Evolutionary conservation across 2,797 vertebrate species (phyloP), one percentile per base, ranked within the genome.

Genomic region (Pteronotus mesoamericanus): DNA sequence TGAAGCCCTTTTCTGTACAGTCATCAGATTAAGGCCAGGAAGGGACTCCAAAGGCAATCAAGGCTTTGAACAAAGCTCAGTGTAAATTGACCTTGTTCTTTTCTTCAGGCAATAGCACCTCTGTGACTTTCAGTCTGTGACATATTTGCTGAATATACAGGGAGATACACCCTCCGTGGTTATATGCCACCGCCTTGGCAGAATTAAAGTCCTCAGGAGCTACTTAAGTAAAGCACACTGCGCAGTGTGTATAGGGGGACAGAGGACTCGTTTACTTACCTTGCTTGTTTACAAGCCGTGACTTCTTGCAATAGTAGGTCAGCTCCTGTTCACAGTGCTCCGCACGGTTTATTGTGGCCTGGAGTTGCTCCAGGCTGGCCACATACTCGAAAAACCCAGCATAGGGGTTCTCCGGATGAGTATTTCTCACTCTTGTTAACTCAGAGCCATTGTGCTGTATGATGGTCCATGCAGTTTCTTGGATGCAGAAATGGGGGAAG

Each of bases 321-420:
- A 99, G 97, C 95, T 99, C 99, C 98, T 99, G 99, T 82, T 99
- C 98, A n/a, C 99, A 99, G 98, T 99, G 98, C 83, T 99, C 99
- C 12, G 99, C 99, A 32, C 98, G 99, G 98, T 97, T 98, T 96
- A 99, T 99, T 93, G 99, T 97, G 97, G 99, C 99, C 86, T 97
- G 98, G 64, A 99, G 99, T 97, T 99, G 99, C 87, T 99, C 98
- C 92, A 98, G 96, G 94, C 98, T 99, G 85, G 98, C 99, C 32
- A 98, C 89, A n/a, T 99, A 99, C 95, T 99, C 98, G 97, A 99
- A 99, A 98, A 98, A 97, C 86, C 98, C 99, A n/a, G 96, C 87
- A 78, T 99, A 96, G 1, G 98, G 99, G 68, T 98, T 98, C 85
- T 98, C 98, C 61, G 98, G 98, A 5, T 97, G 98, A 59, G 98